phyloP scores from a whole-genome alignment of 92 coral and sea anemone species.

The Metridium senile region DNA sequence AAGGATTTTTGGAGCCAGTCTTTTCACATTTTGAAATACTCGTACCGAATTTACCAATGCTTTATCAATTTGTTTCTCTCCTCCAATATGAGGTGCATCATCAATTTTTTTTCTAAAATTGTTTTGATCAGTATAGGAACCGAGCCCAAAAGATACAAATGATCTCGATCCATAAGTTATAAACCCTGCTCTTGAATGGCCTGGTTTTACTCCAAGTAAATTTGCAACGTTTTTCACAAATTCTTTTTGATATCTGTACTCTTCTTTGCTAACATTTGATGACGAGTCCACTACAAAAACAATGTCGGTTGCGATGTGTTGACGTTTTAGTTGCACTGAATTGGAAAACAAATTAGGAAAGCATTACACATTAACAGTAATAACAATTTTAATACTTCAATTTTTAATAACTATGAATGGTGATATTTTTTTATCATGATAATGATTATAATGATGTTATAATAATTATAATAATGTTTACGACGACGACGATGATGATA shows the following conservation, averaged over 20 bases:
- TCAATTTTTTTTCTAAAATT: conserved; percentile 46
- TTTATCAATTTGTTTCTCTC: conserved; percentile 52
- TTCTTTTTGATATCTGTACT: conserved; percentile 53
- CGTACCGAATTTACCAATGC: conserved; percentile 52
- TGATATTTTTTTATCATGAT: too few species aligned
- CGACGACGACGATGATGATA: too few species aligned
- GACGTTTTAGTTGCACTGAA: neutral
- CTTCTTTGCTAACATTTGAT: conserved; percentile 26
- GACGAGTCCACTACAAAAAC: conserved; percentile 77
- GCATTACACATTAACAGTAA: neutral
- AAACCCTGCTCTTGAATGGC: conserved; percentile 44
- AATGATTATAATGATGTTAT: too few species aligned
- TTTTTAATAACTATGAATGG: too few species aligned
- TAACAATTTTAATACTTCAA: neutral
- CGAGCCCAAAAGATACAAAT: conserved; percentile 28
- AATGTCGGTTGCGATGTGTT: conserved; percentile 34
- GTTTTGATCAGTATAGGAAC: conserved; percentile 10
- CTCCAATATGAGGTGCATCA: conserved; percentile 23
- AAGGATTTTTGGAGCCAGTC: conserved; percentile 20
- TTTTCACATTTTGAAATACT: conserved; percentile 34
- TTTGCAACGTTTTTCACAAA: conserved; percentile 54
- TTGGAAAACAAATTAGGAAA: neutral
- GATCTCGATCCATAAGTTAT: conserved; percentile 48
- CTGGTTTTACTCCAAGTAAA: conserved; percentile 40
- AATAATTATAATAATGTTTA: too few species aligned